Percentiles rank a stretch among this genome's conserved stretches.
Evolutionary conservation across 1,140 invertebrate genomes (phyloP).

Genomic region (Holotrichia oblita): DNA sequence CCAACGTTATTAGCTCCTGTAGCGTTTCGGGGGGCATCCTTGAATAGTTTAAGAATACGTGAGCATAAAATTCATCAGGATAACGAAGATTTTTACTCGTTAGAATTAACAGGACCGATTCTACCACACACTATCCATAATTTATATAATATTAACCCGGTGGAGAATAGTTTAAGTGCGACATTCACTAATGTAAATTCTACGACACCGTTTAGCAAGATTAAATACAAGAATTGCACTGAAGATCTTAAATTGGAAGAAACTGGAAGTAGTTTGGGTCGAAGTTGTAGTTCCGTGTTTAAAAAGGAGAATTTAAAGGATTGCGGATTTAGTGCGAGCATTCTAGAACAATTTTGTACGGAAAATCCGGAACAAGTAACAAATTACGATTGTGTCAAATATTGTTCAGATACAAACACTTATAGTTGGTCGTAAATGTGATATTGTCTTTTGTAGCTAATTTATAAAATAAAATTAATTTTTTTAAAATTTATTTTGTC

Average conservation of each 20-base stretch:
- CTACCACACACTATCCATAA: constrained; percentile 80
- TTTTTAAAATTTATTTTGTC: not conserved
- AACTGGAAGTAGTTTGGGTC: constrained; percentile 59
- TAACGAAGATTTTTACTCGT: constrained; percentile 75
- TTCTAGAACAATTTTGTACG: constrained; percentile 76
- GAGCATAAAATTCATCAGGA: constrained; percentile 76
- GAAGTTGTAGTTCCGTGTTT: constrained; percentile 69
- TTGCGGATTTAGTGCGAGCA: constrained; percentile 73
- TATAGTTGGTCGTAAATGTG: constrained; percentile 25
- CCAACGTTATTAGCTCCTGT: constrained; percentile 90
- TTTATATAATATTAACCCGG: constrained; percentile 72
- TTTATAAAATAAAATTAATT: not conserved
- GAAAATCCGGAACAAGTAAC: constrained; percentile 66
- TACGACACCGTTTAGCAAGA: constrained; percentile 70
- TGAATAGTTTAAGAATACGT: constrained; percentile 78
- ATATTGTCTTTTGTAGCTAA: too few relatives aligned
- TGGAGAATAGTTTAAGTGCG: constrained; percentile 70
- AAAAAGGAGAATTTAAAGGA: constrained; percentile 85
- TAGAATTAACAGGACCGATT: constrained; percentile 83
- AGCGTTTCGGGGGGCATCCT: constrained; percentile 86
- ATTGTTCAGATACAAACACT: constrained; percentile 48
- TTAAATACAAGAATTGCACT: constrained; percentile 53
- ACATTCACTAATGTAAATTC: constrained; percentile 70
- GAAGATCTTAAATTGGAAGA: constrained; percentile 56
- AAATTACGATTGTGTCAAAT: constrained; percentile 74